A percentile compares a stretch with the other conserved stretches of the same genome.
Evolutionary conservation across 2,888 invertebrate genomes (phyloP).

Genomic region (Apantesis nais): DNA sequence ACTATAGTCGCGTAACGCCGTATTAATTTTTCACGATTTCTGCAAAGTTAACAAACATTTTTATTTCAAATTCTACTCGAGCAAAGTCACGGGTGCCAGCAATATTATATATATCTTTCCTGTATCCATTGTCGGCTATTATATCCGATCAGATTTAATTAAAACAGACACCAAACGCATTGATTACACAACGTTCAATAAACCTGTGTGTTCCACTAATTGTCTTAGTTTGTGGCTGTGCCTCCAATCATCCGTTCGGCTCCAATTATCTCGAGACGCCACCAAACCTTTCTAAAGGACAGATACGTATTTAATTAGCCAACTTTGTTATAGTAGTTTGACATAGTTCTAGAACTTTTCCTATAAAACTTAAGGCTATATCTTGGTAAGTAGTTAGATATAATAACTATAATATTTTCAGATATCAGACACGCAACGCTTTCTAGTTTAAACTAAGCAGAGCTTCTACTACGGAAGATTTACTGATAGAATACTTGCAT

Average conservation of each 20-base stretch:
- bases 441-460: too few species aligned
- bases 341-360: constrained; percentile 6
- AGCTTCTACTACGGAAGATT: too few species aligned
- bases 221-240: neutral
- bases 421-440: too few species aligned
- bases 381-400: neutral
- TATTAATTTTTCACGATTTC: too few species aligned
- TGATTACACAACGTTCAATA: neutral
- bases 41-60: too few species aligned
- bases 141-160: neutral
- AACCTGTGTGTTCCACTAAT: neutral
- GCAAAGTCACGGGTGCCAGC: too few species aligned
- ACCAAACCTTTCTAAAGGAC: neutral
- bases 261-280: neutral
- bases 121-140: neutral
- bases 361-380: neutral
- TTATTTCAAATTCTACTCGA: too few species aligned
- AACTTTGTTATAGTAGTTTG: constrained; percentile 9
- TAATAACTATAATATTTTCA: too few species aligned
- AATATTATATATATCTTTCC: neutral
- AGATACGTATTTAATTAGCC: constrained; percentile 10
- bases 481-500: too few species aligned
- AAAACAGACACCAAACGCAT: neutral
- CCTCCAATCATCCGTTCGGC: neutral
- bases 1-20: too few species aligned